phyloP scores from a whole-genome alignment of 2,113 vertebrate genomes.

The Nerophis ophidion region DNA sequence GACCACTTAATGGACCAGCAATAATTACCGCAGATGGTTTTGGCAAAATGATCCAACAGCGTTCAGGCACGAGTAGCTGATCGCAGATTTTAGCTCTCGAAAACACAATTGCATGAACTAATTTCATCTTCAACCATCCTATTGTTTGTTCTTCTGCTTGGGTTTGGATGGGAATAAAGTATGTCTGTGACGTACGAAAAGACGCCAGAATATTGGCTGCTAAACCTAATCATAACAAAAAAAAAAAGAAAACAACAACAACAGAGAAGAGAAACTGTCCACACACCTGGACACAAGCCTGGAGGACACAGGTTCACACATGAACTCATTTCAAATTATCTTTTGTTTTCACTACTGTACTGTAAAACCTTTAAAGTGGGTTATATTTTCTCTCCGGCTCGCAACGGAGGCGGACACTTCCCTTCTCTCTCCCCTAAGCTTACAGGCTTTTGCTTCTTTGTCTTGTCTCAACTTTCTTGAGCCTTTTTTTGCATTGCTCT shows the following conservation, averaged over 20 bases:
- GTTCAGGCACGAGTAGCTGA: conserved; percentile 26
- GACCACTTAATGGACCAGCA: conserved; percentile 1
- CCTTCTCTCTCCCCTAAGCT: too few relatives aligned
- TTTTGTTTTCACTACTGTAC: too few relatives aligned
- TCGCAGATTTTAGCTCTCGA: conserved; percentile 35
- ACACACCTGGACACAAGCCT: conserved; percentile 14
- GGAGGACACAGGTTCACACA: conserved; percentile 2
- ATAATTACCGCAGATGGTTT: conserved; percentile 20
- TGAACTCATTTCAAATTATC: not conserved
- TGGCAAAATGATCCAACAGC: conserved; percentile 11
- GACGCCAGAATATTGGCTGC: conserved; percentile 14
- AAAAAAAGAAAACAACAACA: too few relatives aligned
- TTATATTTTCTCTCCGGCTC: too few relatives aligned
- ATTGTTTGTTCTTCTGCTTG: conserved; percentile 15
- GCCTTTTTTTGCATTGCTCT: too few relatives aligned
- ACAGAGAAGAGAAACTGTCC: conserved; percentile 4
- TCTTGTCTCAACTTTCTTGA: too few relatives aligned
- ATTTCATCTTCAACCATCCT: conserved; percentile 36
- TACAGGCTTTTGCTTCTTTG: too few relatives aligned
- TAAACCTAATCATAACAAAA: conserved; percentile 11
- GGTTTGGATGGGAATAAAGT: conserved; percentile 17
- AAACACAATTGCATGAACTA: conserved; percentile 29
- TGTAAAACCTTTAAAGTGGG: too few relatives aligned
- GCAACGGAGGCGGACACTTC: too few relatives aligned
- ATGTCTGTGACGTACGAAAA: conserved; percentile 8